Conservation (phyloP, 2,797 vertebrate species). For the Hippopotamyrus pictus region DNA sequence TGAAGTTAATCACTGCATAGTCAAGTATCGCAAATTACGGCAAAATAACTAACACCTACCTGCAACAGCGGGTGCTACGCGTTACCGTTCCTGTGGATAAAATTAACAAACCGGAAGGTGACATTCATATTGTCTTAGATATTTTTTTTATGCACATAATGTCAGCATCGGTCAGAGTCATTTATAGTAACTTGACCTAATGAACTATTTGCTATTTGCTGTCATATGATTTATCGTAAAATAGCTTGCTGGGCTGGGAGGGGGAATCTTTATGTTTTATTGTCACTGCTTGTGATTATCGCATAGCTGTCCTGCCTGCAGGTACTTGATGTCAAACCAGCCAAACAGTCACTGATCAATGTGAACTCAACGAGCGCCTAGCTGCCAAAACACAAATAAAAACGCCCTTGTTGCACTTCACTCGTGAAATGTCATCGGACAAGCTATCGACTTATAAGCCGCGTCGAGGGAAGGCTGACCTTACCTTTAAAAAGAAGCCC, state of each 20-base stretch:
- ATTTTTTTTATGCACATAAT: not conserved
- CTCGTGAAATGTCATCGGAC: slow-evolving; percentile 7
- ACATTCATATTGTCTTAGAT: not conserved
- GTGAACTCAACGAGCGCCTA: not conserved
- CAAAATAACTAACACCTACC: not conserved
- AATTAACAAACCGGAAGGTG: not conserved
- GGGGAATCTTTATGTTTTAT: not conserved
- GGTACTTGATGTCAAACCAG: not conserved
- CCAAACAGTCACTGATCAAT: slow-evolving; percentile 1
- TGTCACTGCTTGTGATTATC: not conserved
- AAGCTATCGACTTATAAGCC: not conserved
- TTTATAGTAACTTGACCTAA: not conserved
- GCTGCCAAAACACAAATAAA: not conserved
- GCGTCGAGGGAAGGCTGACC: not conserved
- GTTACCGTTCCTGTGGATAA: not conserved
- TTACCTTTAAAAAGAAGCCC: not conserved
- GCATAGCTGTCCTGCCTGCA: not conserved
- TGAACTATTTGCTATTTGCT: not conserved
- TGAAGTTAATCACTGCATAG: not conserved
- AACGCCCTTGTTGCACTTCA: not conserved
- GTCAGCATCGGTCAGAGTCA: not conserved
- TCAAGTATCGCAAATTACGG: not conserved
- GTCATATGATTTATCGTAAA: not conserved
- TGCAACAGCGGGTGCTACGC: too few relatives aligned
- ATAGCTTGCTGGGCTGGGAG: not conserved